Evolutionary conservation across 2,113 vertebrate genomes (phyloP).

Genomic region (Ophiodon elongatus): DNA sequence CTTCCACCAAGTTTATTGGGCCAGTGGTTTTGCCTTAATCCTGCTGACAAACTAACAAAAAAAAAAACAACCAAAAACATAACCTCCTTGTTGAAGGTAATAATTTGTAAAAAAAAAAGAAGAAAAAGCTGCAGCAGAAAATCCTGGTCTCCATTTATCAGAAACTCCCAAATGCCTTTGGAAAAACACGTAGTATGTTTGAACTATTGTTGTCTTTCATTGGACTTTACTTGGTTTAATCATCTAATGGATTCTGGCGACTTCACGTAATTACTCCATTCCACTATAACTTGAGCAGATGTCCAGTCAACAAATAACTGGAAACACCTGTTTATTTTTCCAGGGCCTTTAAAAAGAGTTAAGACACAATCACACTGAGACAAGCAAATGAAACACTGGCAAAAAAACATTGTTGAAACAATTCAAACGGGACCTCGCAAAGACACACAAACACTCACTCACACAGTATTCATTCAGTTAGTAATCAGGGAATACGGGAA

Average conservation of each 20-base stretch:
- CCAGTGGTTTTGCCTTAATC: not conserved
- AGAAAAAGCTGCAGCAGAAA: too few relatives aligned
- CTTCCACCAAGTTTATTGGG: not conserved
- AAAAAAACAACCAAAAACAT: not conserved
- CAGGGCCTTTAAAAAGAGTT: not conserved
- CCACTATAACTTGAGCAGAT: not conserved
- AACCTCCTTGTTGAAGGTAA: not conserved
- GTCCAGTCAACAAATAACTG: not conserved
- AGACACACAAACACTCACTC: constrained; percentile 33
- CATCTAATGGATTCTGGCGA: not conserved
- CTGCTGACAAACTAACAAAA: not conserved
- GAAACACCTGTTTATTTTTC: not conserved
- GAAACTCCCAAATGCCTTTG: not conserved
- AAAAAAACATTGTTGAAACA: not conserved
- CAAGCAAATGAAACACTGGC: not conserved
- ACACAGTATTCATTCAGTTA: constrained; percentile 41
- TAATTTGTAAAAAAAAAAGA: not conserved
- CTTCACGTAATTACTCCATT: not conserved
- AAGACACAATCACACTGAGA: not conserved
- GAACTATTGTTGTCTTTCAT: not conserved
- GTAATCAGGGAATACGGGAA: constrained; percentile 77
- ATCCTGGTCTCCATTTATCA: not conserved
- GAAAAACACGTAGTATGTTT: not conserved
- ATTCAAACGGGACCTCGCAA: constrained; percentile 25
- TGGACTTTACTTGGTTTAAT: not conserved